phyloP scores from a whole-genome alignment of 2,797 vertebrate genomes.

The Channa striata region DNA sequence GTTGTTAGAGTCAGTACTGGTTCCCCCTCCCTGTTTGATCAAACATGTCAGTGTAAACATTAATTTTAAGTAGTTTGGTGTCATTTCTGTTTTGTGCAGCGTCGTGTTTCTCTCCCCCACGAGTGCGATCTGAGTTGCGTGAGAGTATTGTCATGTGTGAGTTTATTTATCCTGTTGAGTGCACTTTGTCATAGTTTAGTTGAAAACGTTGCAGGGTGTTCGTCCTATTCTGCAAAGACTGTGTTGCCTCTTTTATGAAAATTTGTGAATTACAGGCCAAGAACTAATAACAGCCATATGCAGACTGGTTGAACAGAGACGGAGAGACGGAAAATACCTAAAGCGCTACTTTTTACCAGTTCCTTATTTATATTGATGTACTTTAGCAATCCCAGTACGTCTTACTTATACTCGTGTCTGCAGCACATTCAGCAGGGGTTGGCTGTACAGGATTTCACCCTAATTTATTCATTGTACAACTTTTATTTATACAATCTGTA shows the following conservation, averaged over 20 bases:
- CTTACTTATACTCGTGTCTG: conserved; percentile 20
- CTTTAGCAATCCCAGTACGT: conserved; percentile 21
- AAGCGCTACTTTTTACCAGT: conserved; percentile 23
- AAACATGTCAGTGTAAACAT: conserved; percentile 43
- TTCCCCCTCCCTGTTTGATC: conserved; percentile 16
- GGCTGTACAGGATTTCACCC: conserved; percentile 47
- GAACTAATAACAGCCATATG: conserved; percentile 49
- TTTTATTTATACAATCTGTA: conserved; percentile 69
- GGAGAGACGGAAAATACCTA: conserved; percentile 37
- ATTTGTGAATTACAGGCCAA: conserved; percentile 54
- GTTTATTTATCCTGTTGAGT: conserved; percentile 68
- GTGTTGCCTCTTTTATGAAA: conserved; percentile 37
- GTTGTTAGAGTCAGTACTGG: conserved; percentile 42
- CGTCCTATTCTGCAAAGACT: conserved; percentile 31
- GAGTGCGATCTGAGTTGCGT: conserved; percentile 53
- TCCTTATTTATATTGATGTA: conserved; percentile 52
- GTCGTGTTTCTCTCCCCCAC: conserved; percentile 36
- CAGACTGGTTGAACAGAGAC: conserved; percentile 31
- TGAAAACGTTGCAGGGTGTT: conserved; percentile 48
- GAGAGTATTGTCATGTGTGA: conserved; percentile 42
- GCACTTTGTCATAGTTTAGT: conserved; percentile 77
- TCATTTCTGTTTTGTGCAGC: conserved; percentile 44
- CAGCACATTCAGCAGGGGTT: conserved; percentile 18
- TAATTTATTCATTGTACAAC: conserved; percentile 71
- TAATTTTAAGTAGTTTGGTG: conserved; percentile 40